phyloP scores from a whole-genome alignment of 2,797 vertebrate species.

The Sebastes jordani region DNA sequence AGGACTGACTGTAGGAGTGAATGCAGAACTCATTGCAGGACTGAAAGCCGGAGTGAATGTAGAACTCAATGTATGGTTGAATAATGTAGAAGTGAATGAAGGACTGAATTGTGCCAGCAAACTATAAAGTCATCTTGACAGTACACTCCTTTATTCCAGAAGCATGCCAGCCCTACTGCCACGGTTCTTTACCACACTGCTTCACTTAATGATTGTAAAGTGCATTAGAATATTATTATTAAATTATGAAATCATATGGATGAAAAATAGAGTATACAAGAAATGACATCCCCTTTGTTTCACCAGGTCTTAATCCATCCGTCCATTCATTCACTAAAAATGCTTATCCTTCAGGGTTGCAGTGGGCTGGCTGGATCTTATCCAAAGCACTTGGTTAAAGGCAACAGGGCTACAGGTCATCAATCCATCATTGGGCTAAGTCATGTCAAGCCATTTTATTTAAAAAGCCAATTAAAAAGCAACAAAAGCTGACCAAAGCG shows the following conservation, averaged over 20 bases:
- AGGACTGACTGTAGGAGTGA: neutral
- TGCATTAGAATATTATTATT: neutral
- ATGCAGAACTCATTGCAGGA: neutral
- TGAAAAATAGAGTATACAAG: neutral
- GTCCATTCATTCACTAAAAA: neutral
- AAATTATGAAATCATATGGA: neutral
- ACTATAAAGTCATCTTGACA: neutral
- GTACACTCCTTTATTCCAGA: neutral
- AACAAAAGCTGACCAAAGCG: neutral
- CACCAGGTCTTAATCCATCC: neutral
- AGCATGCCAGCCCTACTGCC: neutral
- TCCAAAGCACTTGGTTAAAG: neutral
- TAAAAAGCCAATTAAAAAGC: constrained; percentile 7
- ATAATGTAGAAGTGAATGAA: neutral
- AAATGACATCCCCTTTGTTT: neutral
- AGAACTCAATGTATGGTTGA: neutral
- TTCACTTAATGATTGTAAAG: neutral
- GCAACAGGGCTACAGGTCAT: neutral
- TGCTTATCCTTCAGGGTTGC: neutral
- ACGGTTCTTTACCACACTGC: neutral
- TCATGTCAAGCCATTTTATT: neutral
- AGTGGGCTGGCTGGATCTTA: neutral
- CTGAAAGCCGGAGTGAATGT: neutral
- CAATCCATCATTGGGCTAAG: neutral
- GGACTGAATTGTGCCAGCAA: neutral